Evolutionary conservation across 2,797 vertebrate genomes (phyloP), one percentile per base, ranked within the genome.

Genomic region (Acanthurus lineatus): DNA sequence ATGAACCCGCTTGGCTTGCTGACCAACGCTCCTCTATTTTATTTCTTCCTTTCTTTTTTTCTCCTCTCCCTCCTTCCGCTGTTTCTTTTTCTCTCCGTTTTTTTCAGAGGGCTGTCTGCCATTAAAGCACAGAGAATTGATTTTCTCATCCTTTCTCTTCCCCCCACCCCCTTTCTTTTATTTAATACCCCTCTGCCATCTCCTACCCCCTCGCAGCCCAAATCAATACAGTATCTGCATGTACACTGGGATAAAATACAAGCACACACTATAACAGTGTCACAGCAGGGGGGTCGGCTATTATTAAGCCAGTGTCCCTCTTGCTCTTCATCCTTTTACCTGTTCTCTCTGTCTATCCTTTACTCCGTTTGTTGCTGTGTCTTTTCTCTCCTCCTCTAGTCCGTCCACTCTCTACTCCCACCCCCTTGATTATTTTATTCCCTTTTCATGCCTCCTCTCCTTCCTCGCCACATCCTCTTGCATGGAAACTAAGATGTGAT

Each of bases 151-250:
- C 74, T 48, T 65, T 68, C 73, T 65, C 48, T 6, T 6, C 42
- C 25, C 25, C 25, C 25, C 25, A 25, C 67, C 64, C 70, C 42
- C 60, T 78, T 87, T 82, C 82, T 89, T 92, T 91, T 91, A 92
- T 93, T 91, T 88, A 93, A 94, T 87, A 89, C 87, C 78, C 82
- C 69, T 75, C 79, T 86, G 82, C 72, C 86, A 79, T 84, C 62
- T 73, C 87, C 84, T 86, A 77, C 25, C 86, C 80, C 90, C 86
- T 85, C 82, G 40, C 63, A 79, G 79, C 78, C 72, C 66, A 72
- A 82, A 95, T 95, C 89, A 69, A 91, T 91, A 79, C 64, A 38
- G 81, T 84, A 94, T 89, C 91, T 89, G 60, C 82, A 91, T 90
- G 87, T 87, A 52, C 65, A 81, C 91, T 83, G 91, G 89, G 83